phyloP scores from a whole-genome alignment of 1,140 invertebrate species.

The Nebria ingens region DNA sequence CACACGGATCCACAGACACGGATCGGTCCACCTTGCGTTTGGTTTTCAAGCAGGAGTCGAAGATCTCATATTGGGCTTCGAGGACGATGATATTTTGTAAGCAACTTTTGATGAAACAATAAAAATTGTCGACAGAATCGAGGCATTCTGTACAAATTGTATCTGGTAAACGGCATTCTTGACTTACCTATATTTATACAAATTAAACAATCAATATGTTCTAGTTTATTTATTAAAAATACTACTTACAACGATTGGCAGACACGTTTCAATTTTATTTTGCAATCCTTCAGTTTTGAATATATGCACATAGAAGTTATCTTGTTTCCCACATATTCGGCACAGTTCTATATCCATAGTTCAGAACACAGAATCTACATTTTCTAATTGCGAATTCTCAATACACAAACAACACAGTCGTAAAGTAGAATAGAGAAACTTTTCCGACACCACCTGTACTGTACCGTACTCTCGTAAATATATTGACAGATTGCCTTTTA shows the following conservation, averaged over 20 bases:
- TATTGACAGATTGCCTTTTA: background rate
- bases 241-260: conserved; percentile 29
- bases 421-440: too few relatives aligned
- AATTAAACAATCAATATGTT: background rate
- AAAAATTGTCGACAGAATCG: conserved; percentile 27
- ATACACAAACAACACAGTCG: too few relatives aligned
- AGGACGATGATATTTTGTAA: conserved; percentile 31
- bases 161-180: conserved; percentile 28
- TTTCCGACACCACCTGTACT: too few relatives aligned
- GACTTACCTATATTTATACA: conserved; percentile 23
- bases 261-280: conserved; percentile 32
- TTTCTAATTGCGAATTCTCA: too few relatives aligned
- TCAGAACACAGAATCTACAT: too few relatives aligned
- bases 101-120: conserved; percentile 28
- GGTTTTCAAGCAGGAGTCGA: conserved; percentile 26
- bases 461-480: too few relatives aligned
- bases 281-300: conserved; percentile 31
- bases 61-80: conserved; percentile 28
- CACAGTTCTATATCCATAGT: conserved; percentile 29
- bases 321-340: conserved; percentile 26
- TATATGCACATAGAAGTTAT: conserved; percentile 23
- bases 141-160: conserved; percentile 28
- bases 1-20: background rate
- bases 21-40: conserved; percentile 24
- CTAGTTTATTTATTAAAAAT: background rate